These are phyloP conservation scores for Melitaea athalia DNA, from an alignment of 2,888 invertebrate genomes.

Conservation along the genomic window DNA sequence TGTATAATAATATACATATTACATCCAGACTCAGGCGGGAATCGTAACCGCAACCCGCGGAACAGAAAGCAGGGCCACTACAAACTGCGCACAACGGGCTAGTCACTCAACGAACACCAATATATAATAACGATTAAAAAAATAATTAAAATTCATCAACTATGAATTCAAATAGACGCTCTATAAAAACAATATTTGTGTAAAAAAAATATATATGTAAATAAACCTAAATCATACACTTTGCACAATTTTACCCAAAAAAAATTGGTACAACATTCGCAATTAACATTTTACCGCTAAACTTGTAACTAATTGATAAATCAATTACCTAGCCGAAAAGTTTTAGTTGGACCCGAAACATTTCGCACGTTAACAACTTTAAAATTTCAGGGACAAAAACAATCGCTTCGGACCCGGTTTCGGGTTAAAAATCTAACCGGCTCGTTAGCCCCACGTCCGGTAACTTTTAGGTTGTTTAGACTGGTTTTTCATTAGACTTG, in stretches of 20 bases:
- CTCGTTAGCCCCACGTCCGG: slow-evolving; percentile 41
- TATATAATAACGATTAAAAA: too few species aligned
- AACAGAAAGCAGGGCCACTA: too few species aligned
- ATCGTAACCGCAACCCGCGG: too few species aligned
- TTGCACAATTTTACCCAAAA: background rate
- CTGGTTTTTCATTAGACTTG: background rate
- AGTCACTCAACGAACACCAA: too few species aligned
- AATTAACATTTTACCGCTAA: background rate
- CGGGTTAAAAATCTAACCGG: slow-evolving; percentile 41
- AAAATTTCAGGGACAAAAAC: slow-evolving; percentile 41
- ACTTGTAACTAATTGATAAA: slow-evolving; percentile 29
- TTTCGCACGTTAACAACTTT: slow-evolving; percentile 23
- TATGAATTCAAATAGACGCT: too few species aligned
- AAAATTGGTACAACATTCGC: background rate
- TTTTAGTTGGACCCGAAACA: slow-evolving; percentile 21
- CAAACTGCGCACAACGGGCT: too few species aligned
- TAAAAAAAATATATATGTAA: too few species aligned
- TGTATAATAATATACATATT: too few species aligned
- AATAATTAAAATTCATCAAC: too few species aligned
- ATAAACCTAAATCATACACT: background rate
- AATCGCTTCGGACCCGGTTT: slow-evolving; percentile 20
- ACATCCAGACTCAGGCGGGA: too few species aligned
- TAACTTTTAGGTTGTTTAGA: slow-evolving; percentile 26
- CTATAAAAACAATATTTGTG: too few species aligned
- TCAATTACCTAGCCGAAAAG: slow-evolving; percentile 27